Percentiles rank a stretch among this genome's conserved stretches.
These are phyloP conservation scores for Thunnus albacares DNA, from an alignment of 2,797 vertebrate genomes.

Conservation along the genomic window DNA sequence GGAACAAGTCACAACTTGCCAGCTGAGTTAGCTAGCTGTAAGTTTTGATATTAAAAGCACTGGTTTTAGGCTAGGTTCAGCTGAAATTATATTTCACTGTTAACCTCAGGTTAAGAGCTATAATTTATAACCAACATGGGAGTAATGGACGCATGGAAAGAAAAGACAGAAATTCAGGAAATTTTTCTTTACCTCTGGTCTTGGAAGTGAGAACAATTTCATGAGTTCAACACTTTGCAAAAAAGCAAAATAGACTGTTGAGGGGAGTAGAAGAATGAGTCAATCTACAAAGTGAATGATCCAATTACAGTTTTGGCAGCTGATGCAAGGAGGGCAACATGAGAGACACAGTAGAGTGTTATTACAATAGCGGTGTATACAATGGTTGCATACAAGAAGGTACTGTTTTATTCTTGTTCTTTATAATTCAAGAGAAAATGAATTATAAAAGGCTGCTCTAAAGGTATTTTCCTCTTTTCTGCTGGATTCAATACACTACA, in stretches of 20 bases:
- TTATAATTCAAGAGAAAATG: background rate
- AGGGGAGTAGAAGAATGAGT: constrained; percentile 24
- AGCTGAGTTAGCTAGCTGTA: background rate
- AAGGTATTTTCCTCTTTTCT: background rate
- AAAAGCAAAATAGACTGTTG: constrained; percentile 10
- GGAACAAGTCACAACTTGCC: background rate
- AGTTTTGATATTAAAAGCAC: constrained; percentile 5
- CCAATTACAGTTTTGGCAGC: constrained; percentile 38
- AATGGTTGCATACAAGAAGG: background rate
- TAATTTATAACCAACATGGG: too few species aligned
- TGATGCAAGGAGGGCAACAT: constrained; percentile 44
- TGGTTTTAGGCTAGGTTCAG: background rate
- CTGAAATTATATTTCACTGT: background rate
- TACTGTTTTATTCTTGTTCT: background rate
- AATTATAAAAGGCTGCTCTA: background rate
- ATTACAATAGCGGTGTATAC: background rate
- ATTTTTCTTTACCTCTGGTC: constrained; percentile 10
- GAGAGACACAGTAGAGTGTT: background rate
- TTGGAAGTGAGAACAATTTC: constrained; percentile 3
- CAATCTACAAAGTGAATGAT: constrained; percentile 34
- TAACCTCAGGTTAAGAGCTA: background rate
- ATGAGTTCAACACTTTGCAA: constrained; percentile 17
- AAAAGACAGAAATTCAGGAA: constrained; percentile 10
- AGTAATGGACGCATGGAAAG: background rate
- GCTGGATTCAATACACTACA: background rate